Evolutionary conservation across 2,113 vertebrate genomes (phyloP).

Genomic region (Seriola rivoliana): DNA sequence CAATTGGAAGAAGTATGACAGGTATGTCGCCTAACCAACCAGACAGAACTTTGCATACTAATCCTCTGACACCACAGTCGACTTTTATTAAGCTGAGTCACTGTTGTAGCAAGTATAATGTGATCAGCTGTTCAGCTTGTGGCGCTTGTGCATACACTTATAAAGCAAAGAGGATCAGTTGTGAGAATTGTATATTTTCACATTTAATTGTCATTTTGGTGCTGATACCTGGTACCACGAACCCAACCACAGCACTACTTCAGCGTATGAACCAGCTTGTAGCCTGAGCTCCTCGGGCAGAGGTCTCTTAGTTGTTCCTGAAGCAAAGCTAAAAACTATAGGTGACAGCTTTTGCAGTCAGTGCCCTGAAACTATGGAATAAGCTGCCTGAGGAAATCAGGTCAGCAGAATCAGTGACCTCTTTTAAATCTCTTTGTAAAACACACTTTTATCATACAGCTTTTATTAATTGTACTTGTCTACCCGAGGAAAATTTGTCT

Average conservation of each 20-base stretch:
- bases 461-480: no score
- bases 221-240: background rate
- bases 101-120: background rate
- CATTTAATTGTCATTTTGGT: background rate
- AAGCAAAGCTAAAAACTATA: no score
- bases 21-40: slow-evolving; percentile 59
- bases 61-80: background rate
- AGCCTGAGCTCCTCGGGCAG: no score
- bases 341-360: no score
- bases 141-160: background rate
- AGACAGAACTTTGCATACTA: slow-evolving; percentile 14
- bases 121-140: background rate
- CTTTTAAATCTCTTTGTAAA: no score
- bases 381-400: no score
- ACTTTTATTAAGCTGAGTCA: background rate
- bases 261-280: no score
- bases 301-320: no score
- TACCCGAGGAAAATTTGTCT: no score
- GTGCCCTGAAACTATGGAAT: no score
- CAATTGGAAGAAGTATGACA: slow-evolving; percentile 19
- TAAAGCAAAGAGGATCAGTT: background rate
- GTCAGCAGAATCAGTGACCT: no score
- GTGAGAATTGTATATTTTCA: background rate
- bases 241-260: background rate
- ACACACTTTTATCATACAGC: no score